These are phyloP conservation scores for Ariopsis seemanni DNA, from an alignment of 2,113 vertebrate species.

Conservation along the genomic window DNA sequence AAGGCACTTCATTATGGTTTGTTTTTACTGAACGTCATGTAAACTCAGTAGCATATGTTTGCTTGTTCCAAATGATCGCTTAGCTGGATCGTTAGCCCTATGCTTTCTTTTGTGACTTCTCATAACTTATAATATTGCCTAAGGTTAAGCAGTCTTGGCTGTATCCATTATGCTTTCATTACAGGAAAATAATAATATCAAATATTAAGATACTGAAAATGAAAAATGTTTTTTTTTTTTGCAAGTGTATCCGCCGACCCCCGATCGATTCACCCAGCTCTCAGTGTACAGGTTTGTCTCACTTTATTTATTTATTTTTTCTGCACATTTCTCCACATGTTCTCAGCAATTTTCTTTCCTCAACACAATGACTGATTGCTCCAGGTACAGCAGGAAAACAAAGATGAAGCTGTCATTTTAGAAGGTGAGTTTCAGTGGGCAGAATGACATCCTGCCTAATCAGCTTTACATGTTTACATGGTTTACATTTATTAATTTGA, in stretches of 20 bases:
- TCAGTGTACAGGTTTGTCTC: conserved; percentile 49
- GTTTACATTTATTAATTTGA: background rate
- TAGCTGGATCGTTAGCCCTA: background rate
- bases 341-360: background rate
- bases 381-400: conserved; percentile 35
- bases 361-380: no score
- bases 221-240: background rate
- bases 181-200: background rate
- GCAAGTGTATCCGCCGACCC: conserved; percentile 30
- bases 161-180: background rate
- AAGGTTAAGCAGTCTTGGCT: background rate
- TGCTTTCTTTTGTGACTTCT: background rate
- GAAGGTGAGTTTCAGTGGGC: conserved; percentile 34
- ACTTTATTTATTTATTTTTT: background rate
- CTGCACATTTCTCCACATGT: background rate
- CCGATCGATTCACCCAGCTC: conserved; percentile 45
- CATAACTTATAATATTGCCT: background rate
- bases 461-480: background rate
- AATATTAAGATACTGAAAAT: background rate
- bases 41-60: background rate
- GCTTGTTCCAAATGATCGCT: background rate
- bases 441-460: background rate
- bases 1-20: no score
- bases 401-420: conserved; percentile 21
- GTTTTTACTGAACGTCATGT: no score